A percentile compares a stretch with the other conserved stretches of the same genome.
phyloP scores from a whole-genome alignment of 2,888 invertebrate genomes.

The Heliconius ismenius region DNA sequence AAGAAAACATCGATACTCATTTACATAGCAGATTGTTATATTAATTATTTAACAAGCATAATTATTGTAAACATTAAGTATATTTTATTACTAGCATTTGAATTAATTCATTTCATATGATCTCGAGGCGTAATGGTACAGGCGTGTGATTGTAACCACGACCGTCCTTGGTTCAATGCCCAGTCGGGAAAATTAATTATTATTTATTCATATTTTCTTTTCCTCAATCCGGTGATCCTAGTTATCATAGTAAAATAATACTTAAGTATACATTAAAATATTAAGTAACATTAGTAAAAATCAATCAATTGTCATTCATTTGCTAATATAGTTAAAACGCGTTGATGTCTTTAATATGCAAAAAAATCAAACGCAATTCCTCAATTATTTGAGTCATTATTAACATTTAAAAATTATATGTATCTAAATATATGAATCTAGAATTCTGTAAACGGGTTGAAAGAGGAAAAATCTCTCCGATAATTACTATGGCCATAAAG shows the following conservation, averaged over 20 bases:
- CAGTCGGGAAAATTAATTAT: too few relatives aligned
- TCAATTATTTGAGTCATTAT: too few relatives aligned
- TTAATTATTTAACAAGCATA: constrained; percentile 6
- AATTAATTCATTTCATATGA: neutral
- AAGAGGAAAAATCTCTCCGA: neutral
- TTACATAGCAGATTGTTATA: constrained; percentile 3
- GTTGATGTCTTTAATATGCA: constrained; percentile 24
- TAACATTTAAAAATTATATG: too few relatives aligned
- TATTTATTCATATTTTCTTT: too few relatives aligned
- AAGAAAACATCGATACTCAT: constrained; percentile 2
- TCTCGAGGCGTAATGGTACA: too few relatives aligned
- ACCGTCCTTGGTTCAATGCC: too few relatives aligned
- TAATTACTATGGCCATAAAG: neutral
- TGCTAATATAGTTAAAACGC: neutral
- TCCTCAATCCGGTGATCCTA: too few relatives aligned
- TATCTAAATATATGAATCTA: too few relatives aligned
- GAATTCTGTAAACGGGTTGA: too few relatives aligned
- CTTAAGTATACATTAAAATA: neutral
- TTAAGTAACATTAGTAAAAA: neutral
- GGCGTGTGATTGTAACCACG: neutral
- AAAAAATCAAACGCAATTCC: neutral
- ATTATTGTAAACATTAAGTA: neutral
- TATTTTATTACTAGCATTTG: constrained; percentile 1
- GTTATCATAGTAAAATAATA: too few relatives aligned
- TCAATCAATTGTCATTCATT: neutral